Percentiles rank a stretch among this genome's conserved stretches.
Conservation (phyloP, 1,140 invertebrate genomes). For the Temnothorax curvispinosus region DNA sequence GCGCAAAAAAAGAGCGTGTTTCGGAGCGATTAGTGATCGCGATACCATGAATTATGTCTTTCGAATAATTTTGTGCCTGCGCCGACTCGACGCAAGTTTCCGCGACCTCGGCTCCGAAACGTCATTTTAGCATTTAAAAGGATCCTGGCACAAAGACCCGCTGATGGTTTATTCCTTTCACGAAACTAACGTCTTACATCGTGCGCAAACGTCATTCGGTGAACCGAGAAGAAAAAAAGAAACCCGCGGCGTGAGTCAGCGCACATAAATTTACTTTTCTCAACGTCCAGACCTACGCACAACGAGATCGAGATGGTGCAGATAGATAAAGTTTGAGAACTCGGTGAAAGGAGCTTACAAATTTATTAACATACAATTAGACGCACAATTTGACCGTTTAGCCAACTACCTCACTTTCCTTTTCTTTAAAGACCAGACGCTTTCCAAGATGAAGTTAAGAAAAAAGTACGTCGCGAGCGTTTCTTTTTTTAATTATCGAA, state of each 20-base stretch:
- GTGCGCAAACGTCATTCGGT: neutral
- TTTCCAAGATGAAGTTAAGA: neutral
- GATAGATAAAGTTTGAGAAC: constrained; percentile 37
- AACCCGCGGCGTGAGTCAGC: constrained; percentile 54
- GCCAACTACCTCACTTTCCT: constrained; percentile 24
- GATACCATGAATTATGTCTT: neutral
- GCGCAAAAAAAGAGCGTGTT: constrained; percentile 56
- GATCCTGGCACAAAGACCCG: neutral
- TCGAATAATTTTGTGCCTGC: neutral
- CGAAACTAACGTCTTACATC: constrained; percentile 31
- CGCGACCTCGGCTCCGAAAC: neutral
- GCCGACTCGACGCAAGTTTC: neutral
- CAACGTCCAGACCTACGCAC: neutral
- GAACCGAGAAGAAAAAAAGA: constrained; percentile 43
- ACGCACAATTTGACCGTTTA: constrained; percentile 34
- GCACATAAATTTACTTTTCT: constrained; percentile 41
- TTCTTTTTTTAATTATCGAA: neutral
- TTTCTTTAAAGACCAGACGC: constrained; percentile 6
- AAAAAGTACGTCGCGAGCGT: neutral
- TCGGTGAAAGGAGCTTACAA: constrained; percentile 64
- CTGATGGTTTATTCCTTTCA: constrained; percentile 4
- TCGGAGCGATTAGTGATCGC: neutral
- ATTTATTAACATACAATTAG: constrained; percentile 58
- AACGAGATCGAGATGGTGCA: constrained; percentile 23
- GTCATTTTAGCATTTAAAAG: neutral